phyloP scores from a whole-genome alignment of 2,113 vertebrate genomes.

The Cheilinus undulatus region DNA sequence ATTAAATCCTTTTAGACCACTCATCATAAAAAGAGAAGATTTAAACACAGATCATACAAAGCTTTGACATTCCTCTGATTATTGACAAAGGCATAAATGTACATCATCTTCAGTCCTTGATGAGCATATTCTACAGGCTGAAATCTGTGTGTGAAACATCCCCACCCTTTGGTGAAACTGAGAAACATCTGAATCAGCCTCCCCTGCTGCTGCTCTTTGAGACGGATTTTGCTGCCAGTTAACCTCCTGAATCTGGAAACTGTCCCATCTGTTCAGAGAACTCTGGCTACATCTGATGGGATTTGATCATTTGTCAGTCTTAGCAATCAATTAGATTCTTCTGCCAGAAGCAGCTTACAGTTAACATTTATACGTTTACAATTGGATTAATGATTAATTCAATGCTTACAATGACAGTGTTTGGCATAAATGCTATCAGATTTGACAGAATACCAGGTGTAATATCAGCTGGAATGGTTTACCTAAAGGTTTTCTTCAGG shows the following conservation, averaged over 20 bases:
- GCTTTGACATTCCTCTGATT: background rate
- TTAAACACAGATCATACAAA: background rate
- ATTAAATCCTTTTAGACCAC: background rate
- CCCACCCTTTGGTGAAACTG: constrained; percentile 30
- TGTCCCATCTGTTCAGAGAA: constrained; percentile 1
- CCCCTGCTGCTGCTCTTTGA: background rate
- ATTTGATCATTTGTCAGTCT: constrained; percentile 25
- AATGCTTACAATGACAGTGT: background rate
- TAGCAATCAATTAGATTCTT: constrained; percentile 37
- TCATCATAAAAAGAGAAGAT: background rate
- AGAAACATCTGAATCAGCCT: constrained; percentile 8
- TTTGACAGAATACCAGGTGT: background rate
- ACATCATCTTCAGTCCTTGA: background rate
- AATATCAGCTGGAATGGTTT: background rate
- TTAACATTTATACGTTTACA: constrained; percentile 27
- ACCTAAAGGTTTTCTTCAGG: background rate
- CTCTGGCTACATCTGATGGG: constrained; percentile 18
- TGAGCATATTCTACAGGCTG: background rate
- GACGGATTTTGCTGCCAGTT: background rate
- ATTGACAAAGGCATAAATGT: background rate
- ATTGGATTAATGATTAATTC: constrained; percentile 19
- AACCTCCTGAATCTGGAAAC: background rate
- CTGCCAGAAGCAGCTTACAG: constrained; percentile 22
- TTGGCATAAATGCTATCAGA: background rate
- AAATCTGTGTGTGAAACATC: constrained; percentile 8